Base-by-base conservation (phyloP, 1,140 invertebrate species). In the Drosophila melanica region DNA sequence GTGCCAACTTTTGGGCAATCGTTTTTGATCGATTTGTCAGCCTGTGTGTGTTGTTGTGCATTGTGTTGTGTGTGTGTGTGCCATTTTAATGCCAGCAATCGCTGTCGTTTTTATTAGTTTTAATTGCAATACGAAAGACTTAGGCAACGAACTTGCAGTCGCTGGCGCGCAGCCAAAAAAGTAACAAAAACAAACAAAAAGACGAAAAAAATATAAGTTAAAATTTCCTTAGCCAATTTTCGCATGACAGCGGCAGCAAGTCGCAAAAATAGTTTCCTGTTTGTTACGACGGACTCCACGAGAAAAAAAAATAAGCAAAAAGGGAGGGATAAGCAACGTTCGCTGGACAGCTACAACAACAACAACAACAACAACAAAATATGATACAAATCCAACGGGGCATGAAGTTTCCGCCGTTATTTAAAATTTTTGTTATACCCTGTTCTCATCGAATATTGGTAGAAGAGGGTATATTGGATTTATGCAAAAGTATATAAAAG, bases 161-260 rank as follows among this genome's bases (percentile, higher is more conserved):
- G 39, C 59, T 51, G 57, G 58, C 58, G 18, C 48, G 35, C 41
- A 80, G 45, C 37, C 62, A 62, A 42, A 70, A 59, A 62, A 53
- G 2, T 23, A 23, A 35, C 39, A 54, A 67, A 39, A 2, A 5
- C 20, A 65, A 51, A 59, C n/a, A 27, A 57, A 48, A 53, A 55
- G 48, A 30, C 20, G 44, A 14, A 33, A 39, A 54, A 64, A 45
- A 67, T 50, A 23, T 51, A 48, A 35, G 20, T 60, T 62, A 30
- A 82, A 77, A 75, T 87, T 86, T 86, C 81, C 82, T 86, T 79
- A 62, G 82, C 82, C 82, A 86, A 86, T 86, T 86, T 87, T 87
- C 68, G 76, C 68, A 71, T 76, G 60, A 65, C 73, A 70, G 48
- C 48, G 35, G 42, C 53, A 51, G 58, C 71, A 45, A 62, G 48